Evolutionary conservation across 2,888 invertebrate genomes (phyloP), one percentile per base, ranked within the genome.

Genomic region (Caenorhabditis japonica): DNA sequence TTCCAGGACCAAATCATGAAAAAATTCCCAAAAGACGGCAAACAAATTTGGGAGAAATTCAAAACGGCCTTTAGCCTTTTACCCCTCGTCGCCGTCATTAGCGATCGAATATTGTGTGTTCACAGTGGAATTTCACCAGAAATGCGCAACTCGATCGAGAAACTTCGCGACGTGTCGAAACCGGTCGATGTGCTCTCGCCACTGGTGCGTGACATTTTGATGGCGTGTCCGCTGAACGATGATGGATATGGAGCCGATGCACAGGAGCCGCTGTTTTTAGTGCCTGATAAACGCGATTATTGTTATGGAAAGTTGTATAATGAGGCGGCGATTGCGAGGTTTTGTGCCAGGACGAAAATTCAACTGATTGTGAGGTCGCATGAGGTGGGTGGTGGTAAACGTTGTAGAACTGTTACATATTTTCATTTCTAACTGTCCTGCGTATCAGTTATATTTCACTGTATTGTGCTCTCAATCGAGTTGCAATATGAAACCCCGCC

Each of bases 101-200:
- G 66, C 15, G 56, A 56, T 3, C 49, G 51, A 19, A 66, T 66
- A 30, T 21, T 66, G 10, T 66, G 66, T 43, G 56, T 66, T 15
- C 66, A 56, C 30, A n/a, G 36, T 7, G 66, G 66, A 49, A 66
- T 66, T 15, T 49, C 66, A 4, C 43, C 41, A 0, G 19, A 36
- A 15, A 7, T 30, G 30, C 30, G 30, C 5, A 30, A 30, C 30
- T 30, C 30, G 30, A 36, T 58, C 1, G 17, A 41, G n/a, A 17
- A 25, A 34, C 39, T 36, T 21, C 17, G 49, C 2, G 34, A 25
- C 17, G 49, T 46, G 33, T 30, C 25, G 12, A 49, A 19, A n/a
- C 10, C 7, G 7, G 38, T 49, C 52, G 30, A 25, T 12, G 13
- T 8, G 33, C 38, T 21, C 10, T 10, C 30, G 30, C 30, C 49